Evolutionary conservation across 1,140 invertebrate species (phyloP).

Genomic region (Calliphora vicina): DNA sequence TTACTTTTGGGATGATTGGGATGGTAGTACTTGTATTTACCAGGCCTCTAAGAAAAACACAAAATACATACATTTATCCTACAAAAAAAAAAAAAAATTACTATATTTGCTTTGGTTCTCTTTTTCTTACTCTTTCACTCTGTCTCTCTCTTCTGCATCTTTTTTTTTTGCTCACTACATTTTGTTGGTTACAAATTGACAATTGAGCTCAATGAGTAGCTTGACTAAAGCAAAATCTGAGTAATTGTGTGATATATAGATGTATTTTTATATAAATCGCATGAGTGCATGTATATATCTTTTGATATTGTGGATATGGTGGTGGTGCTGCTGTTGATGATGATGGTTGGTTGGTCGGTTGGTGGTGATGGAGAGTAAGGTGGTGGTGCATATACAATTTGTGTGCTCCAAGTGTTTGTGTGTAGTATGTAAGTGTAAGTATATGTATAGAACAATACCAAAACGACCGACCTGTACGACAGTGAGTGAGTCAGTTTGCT

Average conservation of each 20-base stretch:
- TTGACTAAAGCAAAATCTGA: not conserved
- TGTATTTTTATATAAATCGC: not conserved
- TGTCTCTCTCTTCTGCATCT: not conserved
- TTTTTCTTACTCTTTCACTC: not conserved
- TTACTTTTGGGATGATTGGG: not conserved
- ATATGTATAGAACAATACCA: conserved; percentile 1
- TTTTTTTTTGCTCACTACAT: not conserved
- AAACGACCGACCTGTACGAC: not conserved
- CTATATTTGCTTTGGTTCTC: not conserved
- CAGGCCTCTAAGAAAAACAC: not conserved
- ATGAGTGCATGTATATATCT: not conserved
- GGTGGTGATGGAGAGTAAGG: not conserved
- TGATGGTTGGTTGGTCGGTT: too few relatives aligned
- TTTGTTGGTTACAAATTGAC: not conserved
- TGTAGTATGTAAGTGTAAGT: not conserved
- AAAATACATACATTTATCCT: not conserved
- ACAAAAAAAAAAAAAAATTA: not conserved
- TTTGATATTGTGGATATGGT: not conserved
- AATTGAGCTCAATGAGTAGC: conserved; percentile 9
- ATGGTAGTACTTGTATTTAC: not conserved
- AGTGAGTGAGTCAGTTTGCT: conserved; percentile 26
- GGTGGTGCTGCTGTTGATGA: not conserved
- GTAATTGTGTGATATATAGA: not conserved
- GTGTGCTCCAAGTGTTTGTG: not conserved
- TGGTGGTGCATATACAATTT: not conserved